Conservation (phyloP, 2,797 vertebrate species). For the Hylomyscus alleni region DNA sequence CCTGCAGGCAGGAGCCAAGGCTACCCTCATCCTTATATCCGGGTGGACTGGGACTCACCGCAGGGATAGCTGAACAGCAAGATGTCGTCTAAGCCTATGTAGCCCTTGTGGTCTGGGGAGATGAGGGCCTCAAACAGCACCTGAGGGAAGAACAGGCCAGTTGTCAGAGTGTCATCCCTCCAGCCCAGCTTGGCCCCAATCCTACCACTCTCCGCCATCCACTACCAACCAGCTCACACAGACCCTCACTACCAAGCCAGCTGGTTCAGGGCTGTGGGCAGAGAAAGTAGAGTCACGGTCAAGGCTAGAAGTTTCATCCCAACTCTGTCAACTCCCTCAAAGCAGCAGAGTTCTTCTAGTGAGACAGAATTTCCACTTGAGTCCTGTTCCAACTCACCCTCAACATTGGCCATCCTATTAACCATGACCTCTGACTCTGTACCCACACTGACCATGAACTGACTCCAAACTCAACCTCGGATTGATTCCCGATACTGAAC, state of each 20-base stretch:
- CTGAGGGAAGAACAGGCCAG: slow-evolving; percentile 84
- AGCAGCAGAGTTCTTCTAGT: slow-evolving; percentile 30
- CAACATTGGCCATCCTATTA: background rate
- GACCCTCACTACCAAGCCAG: slow-evolving; percentile 13
- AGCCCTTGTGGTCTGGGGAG: slow-evolving; percentile 94
- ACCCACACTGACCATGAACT: background rate
- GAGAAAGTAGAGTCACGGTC: background rate
- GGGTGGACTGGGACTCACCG: slow-evolving; percentile 91
- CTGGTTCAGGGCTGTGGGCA: background rate
- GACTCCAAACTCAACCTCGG: slow-evolving; percentile 16
- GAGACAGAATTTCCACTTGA: slow-evolving; percentile 9
- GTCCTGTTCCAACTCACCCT: slow-evolving; percentile 28
- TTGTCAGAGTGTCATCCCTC: slow-evolving; percentile 5
- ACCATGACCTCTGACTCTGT: background rate
- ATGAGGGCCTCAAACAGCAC: slow-evolving; percentile 96
- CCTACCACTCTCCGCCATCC: background rate
- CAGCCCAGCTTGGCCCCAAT: background rate
- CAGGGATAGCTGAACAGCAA: slow-evolving; percentile 98
- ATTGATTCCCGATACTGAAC: slow-evolving; percentile 33
- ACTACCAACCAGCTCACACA: background rate
- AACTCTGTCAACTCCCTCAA: background rate
- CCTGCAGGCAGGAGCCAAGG: background rate
- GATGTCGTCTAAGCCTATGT: slow-evolving; percentile 98
- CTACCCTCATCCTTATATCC: fast-evolving
- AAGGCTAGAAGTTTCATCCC: slow-evolving; percentile 35